Evolutionary conservation across 2,797 vertebrate genomes (phyloP), one percentile per base, ranked within the genome.

Genomic region (Tiaroga cobitis): DNA sequence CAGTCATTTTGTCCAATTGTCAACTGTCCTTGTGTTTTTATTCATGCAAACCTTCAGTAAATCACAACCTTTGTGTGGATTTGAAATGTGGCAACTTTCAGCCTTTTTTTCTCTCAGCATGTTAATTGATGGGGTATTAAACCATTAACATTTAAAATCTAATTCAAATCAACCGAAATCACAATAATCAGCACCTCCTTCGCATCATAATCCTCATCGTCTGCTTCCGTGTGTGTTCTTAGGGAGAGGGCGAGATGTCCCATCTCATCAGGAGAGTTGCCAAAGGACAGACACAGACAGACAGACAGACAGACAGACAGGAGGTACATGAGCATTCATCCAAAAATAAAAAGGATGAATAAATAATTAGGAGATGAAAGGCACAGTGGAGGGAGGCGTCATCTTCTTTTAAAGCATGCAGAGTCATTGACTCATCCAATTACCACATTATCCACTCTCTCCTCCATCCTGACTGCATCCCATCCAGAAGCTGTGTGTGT

Each of bases 361-460:
- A 89, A 87, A 88, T 84, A 82, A 89, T 88, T 83, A 89, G 79
- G 68, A 61, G 87, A 83, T 89, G 89, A 89, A 88, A 88, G 77
- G 89, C 76, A 3, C 89, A 89, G 88, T 77, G 82, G 87, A 89
- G 85, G 84, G 73, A 87, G 82, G 79, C 85, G 75, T 81, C 82
- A 10, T 86, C 79, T 61, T 86, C 79, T 88, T 87, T 86, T 87
- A 86, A 82, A 77, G 86, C 87, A 72, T 76, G 88, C 87, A 88
- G 69, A 89, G 85, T 81, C 80, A 89, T 83, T 89, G 89, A 88
- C 83, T 89, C 80, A 78, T 83, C 87, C 87, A 85, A 83, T 83
- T 87, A 86, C 73, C 85, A 87, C 85, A 89, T 88, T 79, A 89
- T 68, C 59, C 82, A 86, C 79, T 86, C 80, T 80, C 73, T 84